Base-by-base conservation (phyloP, 2,888 invertebrate species). In the Cryptophagus acutangulus region DNA sequence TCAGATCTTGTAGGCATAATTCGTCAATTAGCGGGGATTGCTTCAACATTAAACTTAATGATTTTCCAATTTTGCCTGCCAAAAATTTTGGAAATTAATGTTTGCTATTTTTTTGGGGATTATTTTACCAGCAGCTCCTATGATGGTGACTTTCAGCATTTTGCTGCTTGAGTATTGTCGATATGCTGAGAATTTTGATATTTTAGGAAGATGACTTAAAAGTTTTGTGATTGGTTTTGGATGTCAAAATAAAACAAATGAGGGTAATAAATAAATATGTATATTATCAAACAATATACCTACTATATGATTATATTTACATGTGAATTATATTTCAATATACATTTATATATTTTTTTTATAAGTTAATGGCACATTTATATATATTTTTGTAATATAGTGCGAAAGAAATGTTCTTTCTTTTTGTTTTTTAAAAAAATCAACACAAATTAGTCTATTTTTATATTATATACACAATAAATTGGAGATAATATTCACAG, bases 1-100 rank as follows among this genome's bases (percentile, higher is more conserved):
- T 54, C 3, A 62, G 59, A 58, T 82, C 82, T 53, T 77, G 76
- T n/a, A 82, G 48, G 10, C 76, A 72, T 34, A 82, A 63, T 55
- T 76, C 77, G 33, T 76, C 76, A 43, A 82, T 71, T 31, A 71
- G 55, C 1, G 75, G 73, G 14, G 77, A 75, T 43, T 75, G 72
- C 54, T 81, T 77, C 33, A 82, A 63, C 58, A 81, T 65, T 31
- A 82, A 59, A 24, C 76, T 68, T 16, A 79, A 58, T 0, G 74
- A 69, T 63, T 78, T 75, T 1, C 78, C 79, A 9, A 75, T 57
- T 36, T 71, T 72, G 38, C 72, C 75, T 45, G 24, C 31, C 15
- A 40, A 4, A 16, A 17, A n/a, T 10, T 35, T 18, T 4, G 2
- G 3, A 37, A 39, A 40, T 12, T 26, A 13, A 6, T 13, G 6